A percentile compares a stretch with the other conserved stretches of the same genome.
Evolutionary conservation across 2,888 invertebrate species (phyloP).

Genomic region (Tetragonula carbonaria): DNA sequence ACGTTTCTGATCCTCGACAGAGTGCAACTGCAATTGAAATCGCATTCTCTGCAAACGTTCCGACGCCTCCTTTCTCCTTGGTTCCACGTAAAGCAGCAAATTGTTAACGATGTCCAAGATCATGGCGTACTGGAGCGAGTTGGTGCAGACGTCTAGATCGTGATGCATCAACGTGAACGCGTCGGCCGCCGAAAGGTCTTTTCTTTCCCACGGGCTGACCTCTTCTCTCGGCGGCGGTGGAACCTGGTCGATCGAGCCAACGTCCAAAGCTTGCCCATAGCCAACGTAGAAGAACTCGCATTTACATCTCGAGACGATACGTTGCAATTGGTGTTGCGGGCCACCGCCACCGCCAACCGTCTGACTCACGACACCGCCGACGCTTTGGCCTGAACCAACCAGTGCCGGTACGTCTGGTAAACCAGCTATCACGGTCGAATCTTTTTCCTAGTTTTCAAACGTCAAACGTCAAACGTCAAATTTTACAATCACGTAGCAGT

Average conservation of each 20-base stretch:
- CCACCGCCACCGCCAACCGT: constrained; percentile 92
- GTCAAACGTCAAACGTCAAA: too few species aligned
- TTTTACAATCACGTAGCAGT: too few species aligned
- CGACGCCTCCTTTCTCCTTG: constrained; percentile 95
- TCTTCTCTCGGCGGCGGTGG: constrained; percentile 90
- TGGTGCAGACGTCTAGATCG: constrained; percentile 98
- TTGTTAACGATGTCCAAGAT: constrained; percentile 99
- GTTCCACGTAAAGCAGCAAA: constrained; percentile 97
- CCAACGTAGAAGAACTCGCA: constrained; percentile 99
- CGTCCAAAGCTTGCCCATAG: constrained; percentile 92
- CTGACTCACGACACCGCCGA: constrained; percentile 97
- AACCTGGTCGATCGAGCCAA: constrained; percentile 87
- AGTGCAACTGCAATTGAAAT: constrained; percentile 96
- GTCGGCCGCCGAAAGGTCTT: constrained; percentile 94
- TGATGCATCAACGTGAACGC: constrained; percentile 99
- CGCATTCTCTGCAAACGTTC: constrained; percentile 96
- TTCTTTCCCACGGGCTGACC: constrained; percentile 91
- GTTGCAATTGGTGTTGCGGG: constrained; percentile 90
- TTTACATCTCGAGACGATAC: constrained; percentile 98
- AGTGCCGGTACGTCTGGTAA: constrained; percentile 94
- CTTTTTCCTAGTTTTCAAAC: constrained; percentile 85
- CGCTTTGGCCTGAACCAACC: constrained; percentile 97
- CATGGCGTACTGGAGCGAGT: constrained; percentile 97
- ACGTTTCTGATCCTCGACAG: constrained; percentile 95
- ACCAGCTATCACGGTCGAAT: constrained; percentile 91